These are phyloP conservation scores for Neoarius graeffei DNA, from an alignment of 2,113 vertebrate genomes.

Conservation along the genomic window DNA sequence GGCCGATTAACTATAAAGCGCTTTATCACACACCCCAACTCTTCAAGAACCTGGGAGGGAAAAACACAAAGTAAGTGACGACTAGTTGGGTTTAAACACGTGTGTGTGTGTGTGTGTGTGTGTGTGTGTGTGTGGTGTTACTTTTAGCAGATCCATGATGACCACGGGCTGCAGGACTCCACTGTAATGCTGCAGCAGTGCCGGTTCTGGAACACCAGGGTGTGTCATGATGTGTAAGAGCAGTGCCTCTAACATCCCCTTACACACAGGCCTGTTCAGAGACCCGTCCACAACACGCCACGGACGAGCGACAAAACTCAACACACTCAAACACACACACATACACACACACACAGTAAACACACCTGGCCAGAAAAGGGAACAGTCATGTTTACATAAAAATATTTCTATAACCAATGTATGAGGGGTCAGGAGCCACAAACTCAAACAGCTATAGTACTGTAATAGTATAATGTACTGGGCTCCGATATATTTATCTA, in stretches of 20 bases:
- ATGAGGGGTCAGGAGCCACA: neutral
- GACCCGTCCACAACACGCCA: conserved; percentile 91
- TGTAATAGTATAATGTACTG: no score
- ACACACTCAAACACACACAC: conserved; percentile 18
- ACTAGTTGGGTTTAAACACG: neutral
- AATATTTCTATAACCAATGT: neutral
- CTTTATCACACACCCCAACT: conserved; percentile 80
- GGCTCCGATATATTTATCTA: no score
- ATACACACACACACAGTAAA: conserved; percentile 3
- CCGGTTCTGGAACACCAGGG: conserved; percentile 78
- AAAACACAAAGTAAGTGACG: neutral
- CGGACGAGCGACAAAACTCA: conserved; percentile 85
- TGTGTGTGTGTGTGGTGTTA: conserved; percentile 53
- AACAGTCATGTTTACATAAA: neutral
- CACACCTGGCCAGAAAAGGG: neutral
- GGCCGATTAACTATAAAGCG: conserved; percentile 65
- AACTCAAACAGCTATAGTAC: neutral
- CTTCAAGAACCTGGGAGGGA: conserved; percentile 76
- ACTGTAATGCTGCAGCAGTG: conserved; percentile 82
- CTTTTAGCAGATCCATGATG: conserved; percentile 86
- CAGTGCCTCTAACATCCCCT: conserved; percentile 91
- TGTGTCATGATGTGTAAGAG: conserved; percentile 87
- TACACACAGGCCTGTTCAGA: conserved; percentile 86
- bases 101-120: neutral
- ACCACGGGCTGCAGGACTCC: conserved; percentile 84